These are phyloP conservation scores for Andrena bucephala DNA, from an alignment of 2,888 invertebrate species.

Conservation along the genomic window DNA sequence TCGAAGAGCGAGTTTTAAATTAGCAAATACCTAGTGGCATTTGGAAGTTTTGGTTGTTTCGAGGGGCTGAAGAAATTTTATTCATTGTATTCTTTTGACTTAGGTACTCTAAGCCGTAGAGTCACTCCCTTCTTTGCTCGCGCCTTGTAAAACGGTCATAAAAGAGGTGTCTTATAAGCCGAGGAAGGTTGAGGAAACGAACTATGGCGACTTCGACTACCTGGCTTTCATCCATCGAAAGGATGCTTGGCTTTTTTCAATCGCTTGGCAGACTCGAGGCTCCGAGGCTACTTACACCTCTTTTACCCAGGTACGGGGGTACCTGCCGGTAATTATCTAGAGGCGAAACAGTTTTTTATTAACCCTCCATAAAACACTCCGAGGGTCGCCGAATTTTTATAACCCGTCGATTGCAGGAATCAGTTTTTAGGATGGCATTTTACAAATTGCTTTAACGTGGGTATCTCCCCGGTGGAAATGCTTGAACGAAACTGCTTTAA, in stretches of 20 bases:
- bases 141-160: conserved; percentile 7
- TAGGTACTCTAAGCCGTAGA: background rate
- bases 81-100: no score
- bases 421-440: background rate
- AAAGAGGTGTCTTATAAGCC: background rate
- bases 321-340: conserved; percentile 45
- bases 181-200: conserved; percentile 5
- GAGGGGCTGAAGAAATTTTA: no score
- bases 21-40: no score
- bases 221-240: conserved; percentile 37
- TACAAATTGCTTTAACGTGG: background rate
- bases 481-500: background rate
- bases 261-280: conserved; percentile 12
- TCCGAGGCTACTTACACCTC: background rate
- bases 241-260: conserved; percentile 21
- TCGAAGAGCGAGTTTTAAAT: no score
- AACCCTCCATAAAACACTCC: conserved; percentile 29
- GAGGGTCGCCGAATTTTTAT: conserved; percentile 12
- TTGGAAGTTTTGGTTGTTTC: no score
- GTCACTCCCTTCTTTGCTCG: background rate
- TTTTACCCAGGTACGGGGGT: conserved; percentile 35
- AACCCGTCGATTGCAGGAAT: background rate
- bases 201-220: conserved; percentile 12
- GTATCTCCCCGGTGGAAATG: background rate
- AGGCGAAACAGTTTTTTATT: conserved; percentile 11